Base-by-base conservation (phyloP, 2,888 invertebrate genomes). In the Embidobia sp. region DNA sequence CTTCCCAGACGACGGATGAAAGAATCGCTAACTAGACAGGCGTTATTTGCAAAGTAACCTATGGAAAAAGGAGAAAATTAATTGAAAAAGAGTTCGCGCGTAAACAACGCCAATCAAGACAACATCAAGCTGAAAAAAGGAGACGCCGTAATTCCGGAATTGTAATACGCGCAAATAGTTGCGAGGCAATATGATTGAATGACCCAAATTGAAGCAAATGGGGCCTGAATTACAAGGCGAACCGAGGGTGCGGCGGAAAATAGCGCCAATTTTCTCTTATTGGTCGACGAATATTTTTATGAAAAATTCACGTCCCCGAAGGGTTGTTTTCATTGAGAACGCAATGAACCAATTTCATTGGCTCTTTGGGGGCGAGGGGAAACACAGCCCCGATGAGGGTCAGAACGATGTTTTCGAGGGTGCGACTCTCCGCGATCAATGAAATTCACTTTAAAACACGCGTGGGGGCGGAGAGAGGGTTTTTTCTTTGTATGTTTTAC, bases 261-360 rank as follows among this genome's bases (percentile, higher is more conserved):
- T 77, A 42, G 51, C 70, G 40, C 35, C 63, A 69, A 57, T 75
- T 63, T 78, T 75, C 61, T 72, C 67, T 61, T 66, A 76, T 67
- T 78, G 69, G 72, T 44, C 19, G 49, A 42, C 64, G 63, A 78
- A 66, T 63, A 49, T 75, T 76, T 70, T 69, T 67, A 76, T 76
- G 55, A 77, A 77, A 77, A 77, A 77, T 72, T 51, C 61, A 77
- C 57, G 53, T 72, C 40, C 53, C 53, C 46, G 48, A 53, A 77
- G 76, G 70, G 76, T 70, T 72, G 76, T 66, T 77, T 77, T 77
- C 76, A 66, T 70, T 77, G 70, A 64, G 66, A 72, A 77, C 33
- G 77, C 72, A 77, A 77, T 77, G 72, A 64, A 70, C 77, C 77
- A 72, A 77, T 77, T 77, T 72, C 72, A 77, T 77, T 77, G 77